Evolutionary conservation across 2,113 vertebrate species (phyloP), one percentile per base, ranked within the genome.

Genomic region (Fulmarus glacialis): DNA sequence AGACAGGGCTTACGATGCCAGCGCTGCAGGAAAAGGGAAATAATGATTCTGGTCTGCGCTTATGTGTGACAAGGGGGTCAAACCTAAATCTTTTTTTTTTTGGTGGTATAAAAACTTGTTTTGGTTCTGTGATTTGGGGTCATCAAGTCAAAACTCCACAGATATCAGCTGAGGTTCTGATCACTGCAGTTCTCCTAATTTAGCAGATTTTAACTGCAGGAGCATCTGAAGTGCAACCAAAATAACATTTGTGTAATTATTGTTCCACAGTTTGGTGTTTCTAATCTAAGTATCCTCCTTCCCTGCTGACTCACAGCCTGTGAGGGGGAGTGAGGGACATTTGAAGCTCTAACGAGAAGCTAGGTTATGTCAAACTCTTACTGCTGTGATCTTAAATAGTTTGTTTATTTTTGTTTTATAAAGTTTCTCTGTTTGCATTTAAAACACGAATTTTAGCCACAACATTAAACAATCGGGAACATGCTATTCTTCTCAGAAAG

Each of bases 261-360:
- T 97, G 95, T 96, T 95, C 92, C 94, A 91, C 95, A 75, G 67
- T 95, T 97, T 79, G 95, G 63, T 83, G 90, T 95, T 97, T 97
- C 95, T 97, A 95, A 97, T 97, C 94, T 92, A 38, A 95, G 97
- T 93, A 97, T 95, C 96, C 96, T 96, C 97, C 95, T 92, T 92
- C 92, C 92, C 92, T 89, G 82, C 94, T 97, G 97, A 96, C 95
- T 97, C 97, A 95, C 82, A 96, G 94, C 77, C 91, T 88, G 95
- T 70, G 95, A 97, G 97, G 97, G 93, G 97, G 97, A 94, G 96
- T 93, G 90, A 91, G 94, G 96, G 95, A 91, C 92, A 94, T 74
- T 90, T 38, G 92, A 92, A 94, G 93, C 96, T 90, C 79, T 30
- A 47, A 77, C 9, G 9, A 92, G 83, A 67, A 93, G 87, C 79